Evolutionary conservation across 1,140 invertebrate species (phyloP), one percentile per base, ranked within the genome.

Genomic region (Zaprionus tsacasi): DNA sequence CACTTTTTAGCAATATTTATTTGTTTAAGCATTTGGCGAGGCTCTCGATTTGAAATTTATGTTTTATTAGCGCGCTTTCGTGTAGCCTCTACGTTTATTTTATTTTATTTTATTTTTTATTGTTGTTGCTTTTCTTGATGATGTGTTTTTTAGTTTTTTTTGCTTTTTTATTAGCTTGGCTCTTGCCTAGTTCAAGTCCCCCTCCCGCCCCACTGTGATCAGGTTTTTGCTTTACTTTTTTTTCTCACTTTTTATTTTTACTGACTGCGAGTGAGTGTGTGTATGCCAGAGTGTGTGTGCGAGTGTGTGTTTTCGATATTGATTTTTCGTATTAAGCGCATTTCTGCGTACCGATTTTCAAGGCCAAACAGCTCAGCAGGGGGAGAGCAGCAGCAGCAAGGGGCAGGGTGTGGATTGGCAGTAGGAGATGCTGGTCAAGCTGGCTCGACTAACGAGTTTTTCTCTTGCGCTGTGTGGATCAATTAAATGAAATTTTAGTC

Each of bases 261-360:
- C 74, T 73, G 74, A n/a, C 43, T 61, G 7, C 10, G 33, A 7
- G 33, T 8, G 30, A 48, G 40, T 30, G 45, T 36, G 57, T 68
- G 48, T 56, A 11, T 55, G 15, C 66, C 27, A 52, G 50, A 50
- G 52, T 75, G 36, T 69, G 57, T 55, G 52, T 70, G 73, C 57
- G 71, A 68, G 56, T 81, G 48, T 76, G 40, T 65, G 61, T 81
- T 85, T 81, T 79, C 85, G 75, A 74, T 88, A 88, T 88, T 88
- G 85, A 89, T 89, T 88, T 88, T 88, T 88, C 78, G 71, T 88
- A 88, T 88, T 89, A 88, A 88, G 85, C 85, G 85, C 83, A 85
- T 88, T 88, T 89, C 83, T 88, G 83, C 83, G 83, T 79, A 81
- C 74, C 78, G 59, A 73, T 81, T 89, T 88, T 88, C 85, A 88